Base-by-base conservation (phyloP, 2,888 invertebrate species). In the Pocota personata region DNA sequence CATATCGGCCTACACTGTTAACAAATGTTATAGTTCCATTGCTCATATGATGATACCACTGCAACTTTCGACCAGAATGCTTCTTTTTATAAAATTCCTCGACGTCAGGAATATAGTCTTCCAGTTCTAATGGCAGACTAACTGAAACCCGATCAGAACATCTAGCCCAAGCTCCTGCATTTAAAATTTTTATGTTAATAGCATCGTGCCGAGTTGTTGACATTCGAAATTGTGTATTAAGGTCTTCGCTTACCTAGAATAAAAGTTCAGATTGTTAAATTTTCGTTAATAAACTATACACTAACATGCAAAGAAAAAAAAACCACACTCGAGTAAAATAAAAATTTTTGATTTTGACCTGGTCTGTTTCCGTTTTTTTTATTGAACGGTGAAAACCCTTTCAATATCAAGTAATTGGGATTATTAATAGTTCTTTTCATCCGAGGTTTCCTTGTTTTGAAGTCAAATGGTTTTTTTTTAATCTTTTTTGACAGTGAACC, bases 41-140 rank as follows among this genome's bases (percentile, higher is more conserved):
- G 88, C 99, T 98, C 99, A 99, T 99, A 90, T 99, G 98, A 93
- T 99, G 99, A 93, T 99, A 97, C 99, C 99, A 99, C 93, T 98
- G 98, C 78, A 99, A 93, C 92, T 99, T 99, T 75, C 99, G 94
- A 7, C 99, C 99, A 89, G 97, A 98, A 93, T 99, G 99, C 92
- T 99, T 98, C 90, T 96, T 97, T 92, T 97, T 97, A 92, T 99
- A 99, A 93, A 99, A 99, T 88, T 99, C 98, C 93, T 99, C 99
- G 24, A 99, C 97, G 93, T 99, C 99, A 1, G 99, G 99, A 90
- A 99, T 98, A 92, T 98, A 98, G 92, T 99, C 99, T 93, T 99
- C 99, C 89, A 99, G 93, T 93, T 99, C 99, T 89, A 98, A 95
- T 16, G 99, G 99, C 90, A 99, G 94, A 92, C 98, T 98, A 14